Conservation (phyloP, 2,113 vertebrate species). For the Catharus bicknelli region DNA sequence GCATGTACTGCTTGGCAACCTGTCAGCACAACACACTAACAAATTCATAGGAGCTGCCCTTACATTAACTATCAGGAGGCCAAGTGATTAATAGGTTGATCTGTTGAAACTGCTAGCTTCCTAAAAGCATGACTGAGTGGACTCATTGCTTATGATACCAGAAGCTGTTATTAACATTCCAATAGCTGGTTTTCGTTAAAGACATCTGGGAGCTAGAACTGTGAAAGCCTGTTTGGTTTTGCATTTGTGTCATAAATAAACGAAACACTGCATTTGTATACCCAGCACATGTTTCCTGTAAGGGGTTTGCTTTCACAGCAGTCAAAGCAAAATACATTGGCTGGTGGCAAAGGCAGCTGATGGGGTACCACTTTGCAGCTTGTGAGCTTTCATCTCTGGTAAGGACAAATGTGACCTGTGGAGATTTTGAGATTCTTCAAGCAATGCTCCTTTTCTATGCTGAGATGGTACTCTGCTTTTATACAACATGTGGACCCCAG, state of each 20-base stretch:
- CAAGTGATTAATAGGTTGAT: slow-evolving; percentile 60
- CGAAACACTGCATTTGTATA: slow-evolving; percentile 23
- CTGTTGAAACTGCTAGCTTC: slow-evolving; percentile 35
- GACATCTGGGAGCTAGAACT: slow-evolving; percentile 56
- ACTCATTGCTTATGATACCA: slow-evolving; percentile 50
- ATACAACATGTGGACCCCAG: slow-evolving; percentile 1
- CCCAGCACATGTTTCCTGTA: slow-evolving; percentile 53
- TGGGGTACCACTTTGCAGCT: not conserved
- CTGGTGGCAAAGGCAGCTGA: not conserved
- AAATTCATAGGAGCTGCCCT: not conserved
- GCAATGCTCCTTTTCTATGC: not conserved
- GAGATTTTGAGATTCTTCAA: not conserved
- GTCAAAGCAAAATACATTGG: slow-evolving; percentile 14
- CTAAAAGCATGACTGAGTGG: slow-evolving; percentile 39
- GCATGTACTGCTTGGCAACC: rapidly evolving
- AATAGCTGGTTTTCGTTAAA: slow-evolving; percentile 62
- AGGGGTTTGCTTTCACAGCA: slow-evolving; percentile 22
- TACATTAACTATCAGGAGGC: not conserved
- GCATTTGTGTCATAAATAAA: slow-evolving; percentile 59
- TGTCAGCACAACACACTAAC: not conserved
- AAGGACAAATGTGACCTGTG: not conserved
- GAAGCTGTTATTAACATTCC: slow-evolving; percentile 60
- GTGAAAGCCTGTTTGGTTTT: slow-evolving; percentile 61
- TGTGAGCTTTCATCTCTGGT: not conserved
- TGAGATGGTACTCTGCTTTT: not conserved